Conservation (phyloP, 2,113 vertebrate genomes). For the Lepisosteus osseus region DNA sequence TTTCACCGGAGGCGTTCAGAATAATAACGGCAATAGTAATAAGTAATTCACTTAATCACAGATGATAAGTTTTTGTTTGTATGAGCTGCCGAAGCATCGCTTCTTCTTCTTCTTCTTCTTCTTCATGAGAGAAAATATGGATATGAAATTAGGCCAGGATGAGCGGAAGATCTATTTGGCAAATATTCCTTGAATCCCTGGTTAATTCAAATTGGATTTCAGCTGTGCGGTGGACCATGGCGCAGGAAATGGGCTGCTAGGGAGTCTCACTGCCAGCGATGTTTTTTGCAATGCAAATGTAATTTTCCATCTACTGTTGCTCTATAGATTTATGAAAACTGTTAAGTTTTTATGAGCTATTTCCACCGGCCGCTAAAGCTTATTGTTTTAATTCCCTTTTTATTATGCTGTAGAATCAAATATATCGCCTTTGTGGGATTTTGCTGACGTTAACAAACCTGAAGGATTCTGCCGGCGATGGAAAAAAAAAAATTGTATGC, state of each 20-base stretch:
- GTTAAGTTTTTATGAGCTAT: constrained; percentile 13
- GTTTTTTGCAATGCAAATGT: constrained; percentile 14
- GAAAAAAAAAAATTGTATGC: neutral
- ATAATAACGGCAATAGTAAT: constrained; percentile 23
- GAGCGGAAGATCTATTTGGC: constrained; percentile 8
- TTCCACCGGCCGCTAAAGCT: neutral
- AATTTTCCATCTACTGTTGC: constrained; percentile 5
- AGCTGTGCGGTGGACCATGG: neutral
- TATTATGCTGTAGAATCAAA: neutral
- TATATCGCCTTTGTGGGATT: neutral
- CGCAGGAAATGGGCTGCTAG: neutral
- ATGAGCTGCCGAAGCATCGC: constrained; percentile 9
- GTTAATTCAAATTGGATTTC: constrained; percentile 11
- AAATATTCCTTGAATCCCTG: constrained; percentile 12
- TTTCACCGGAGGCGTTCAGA: neutral
- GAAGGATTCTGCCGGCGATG: too few species aligned
- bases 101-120: constrained; percentile 5
- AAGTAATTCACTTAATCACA: constrained; percentile 32
- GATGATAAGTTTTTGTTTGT: constrained; percentile 36
- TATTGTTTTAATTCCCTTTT: constrained; percentile 5
- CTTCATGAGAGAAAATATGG: constrained; percentile 26
- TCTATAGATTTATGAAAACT: constrained; percentile 11
- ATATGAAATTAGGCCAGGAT: constrained; percentile 20
- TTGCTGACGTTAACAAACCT: neutral
- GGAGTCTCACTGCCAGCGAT: neutral